Evolutionary conservation across 1,140 invertebrate species (phyloP).

Genomic region (Acromyrmex charruanus): DNA sequence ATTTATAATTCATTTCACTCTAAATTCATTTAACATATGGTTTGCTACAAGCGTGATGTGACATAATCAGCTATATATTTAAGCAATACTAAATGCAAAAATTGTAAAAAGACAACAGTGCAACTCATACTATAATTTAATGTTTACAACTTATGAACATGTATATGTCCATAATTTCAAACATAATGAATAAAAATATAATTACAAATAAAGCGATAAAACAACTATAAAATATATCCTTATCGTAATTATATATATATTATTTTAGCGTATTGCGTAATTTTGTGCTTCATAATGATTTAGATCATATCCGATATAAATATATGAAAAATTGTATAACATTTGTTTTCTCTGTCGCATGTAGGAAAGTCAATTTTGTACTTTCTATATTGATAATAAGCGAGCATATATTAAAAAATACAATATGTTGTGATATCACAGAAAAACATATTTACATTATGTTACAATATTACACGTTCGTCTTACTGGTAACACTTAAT

Average conservation of each 20-base stretch:
- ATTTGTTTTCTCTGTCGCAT: slow-evolving; percentile 1
- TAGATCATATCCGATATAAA: slow-evolving; percentile 41
- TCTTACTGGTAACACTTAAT: slow-evolving; percentile 53
- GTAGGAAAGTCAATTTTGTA: slow-evolving; percentile 48
- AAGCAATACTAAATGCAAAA: slow-evolving; percentile 66
- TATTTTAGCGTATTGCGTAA: not conserved
- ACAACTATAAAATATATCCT: not conserved
- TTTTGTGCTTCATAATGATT: slow-evolving; percentile 24
- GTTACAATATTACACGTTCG: slow-evolving; percentile 51
- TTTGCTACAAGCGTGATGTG: not conserved
- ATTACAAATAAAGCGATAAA: not conserved
- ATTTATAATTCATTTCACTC: slow-evolving; percentile 3
- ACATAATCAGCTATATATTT: slow-evolving; percentile 3
- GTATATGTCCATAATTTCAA: not conserved
- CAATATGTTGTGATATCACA: slow-evolving; percentile 70
- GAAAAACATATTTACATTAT: slow-evolving; percentile 71
- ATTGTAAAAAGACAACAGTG: slow-evolving; percentile 17
- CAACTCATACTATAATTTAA: slow-evolving; percentile 32
- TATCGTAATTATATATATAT: not conserved
- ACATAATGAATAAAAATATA: not conserved
- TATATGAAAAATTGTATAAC: slow-evolving; percentile 40
- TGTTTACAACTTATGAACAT: slow-evolving; percentile 50
- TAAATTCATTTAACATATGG: not conserved
- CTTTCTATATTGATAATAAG: slow-evolving; percentile 67
- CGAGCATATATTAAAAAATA: slow-evolving; percentile 67